A percentile compares a stretch with the other conserved stretches of the same genome.
phyloP scores from a whole-genome alignment of 2,888 invertebrate species.

The Platerodrilus igneus region DNA sequence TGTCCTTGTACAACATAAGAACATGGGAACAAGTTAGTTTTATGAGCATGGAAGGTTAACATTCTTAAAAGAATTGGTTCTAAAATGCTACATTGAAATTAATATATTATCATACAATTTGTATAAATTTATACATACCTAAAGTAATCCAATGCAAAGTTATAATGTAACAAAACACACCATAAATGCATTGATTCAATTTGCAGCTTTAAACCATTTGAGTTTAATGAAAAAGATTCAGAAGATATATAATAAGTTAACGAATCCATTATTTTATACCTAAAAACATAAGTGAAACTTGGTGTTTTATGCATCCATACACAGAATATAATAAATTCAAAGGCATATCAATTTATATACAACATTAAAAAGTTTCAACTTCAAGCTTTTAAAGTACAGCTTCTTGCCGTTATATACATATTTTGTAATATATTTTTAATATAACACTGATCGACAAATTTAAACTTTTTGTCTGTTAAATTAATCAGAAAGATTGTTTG shows the following conservation, averaged over 20 bases:
- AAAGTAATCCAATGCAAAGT: conserved; percentile 50
- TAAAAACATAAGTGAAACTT: conserved; percentile 27
- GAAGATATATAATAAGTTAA: conserved; percentile 55
- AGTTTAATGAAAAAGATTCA: conserved; percentile 50
- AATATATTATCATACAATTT: conserved; percentile 7
- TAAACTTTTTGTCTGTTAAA: too few species aligned
- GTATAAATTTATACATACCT: conserved; percentile 36
- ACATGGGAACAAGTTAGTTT: conserved; percentile 51
- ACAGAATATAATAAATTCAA: too few species aligned
- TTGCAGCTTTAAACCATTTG: conserved; percentile 56
- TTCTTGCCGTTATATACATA: too few species aligned
- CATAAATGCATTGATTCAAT: conserved; percentile 60
- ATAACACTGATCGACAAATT: too few species aligned
- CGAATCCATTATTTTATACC: conserved; percentile 53
- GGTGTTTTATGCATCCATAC: too few species aligned
- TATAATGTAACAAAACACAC: conserved; percentile 54
- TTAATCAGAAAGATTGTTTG: too few species aligned
- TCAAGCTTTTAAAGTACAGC: too few species aligned
- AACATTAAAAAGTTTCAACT: too few species aligned
- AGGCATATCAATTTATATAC: too few species aligned
- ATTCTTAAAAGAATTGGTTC: conserved; percentile 55
- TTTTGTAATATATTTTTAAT: too few species aligned
- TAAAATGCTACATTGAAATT: conserved; percentile 38
- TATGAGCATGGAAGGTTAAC: conserved; percentile 56
- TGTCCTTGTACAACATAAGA: conserved; percentile 56